Base-by-base conservation (phyloP, 2,113 vertebrate species). In the Desmodus rotundus region DNA sequence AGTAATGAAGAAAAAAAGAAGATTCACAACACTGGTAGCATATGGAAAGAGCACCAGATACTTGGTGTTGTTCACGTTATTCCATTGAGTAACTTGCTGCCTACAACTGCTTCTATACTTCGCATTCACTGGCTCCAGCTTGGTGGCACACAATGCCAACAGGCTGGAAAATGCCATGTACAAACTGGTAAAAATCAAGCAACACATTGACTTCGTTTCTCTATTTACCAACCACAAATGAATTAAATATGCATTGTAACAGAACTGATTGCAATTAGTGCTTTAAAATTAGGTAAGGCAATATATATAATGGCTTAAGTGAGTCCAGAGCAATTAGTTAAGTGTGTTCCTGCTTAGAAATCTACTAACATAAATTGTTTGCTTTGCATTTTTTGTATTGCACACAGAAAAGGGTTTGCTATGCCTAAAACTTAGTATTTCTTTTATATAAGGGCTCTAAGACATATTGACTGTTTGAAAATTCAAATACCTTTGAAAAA, bases 11-110 rank as follows among this genome's bases (percentile, higher is more conserved):
- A 28, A 8, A 87, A 65, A 87, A 72, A 2, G 58, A 91, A 22
- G 4, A 45, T 45, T 50, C 33, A 8, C 17, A 14, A 20, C 24
- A 11, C 43, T 77, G 24, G 6, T 6, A 22, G 28, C 5, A 17
- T 47, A 61, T 4, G 16, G n/a, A 58, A 61, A 72, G 19, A 36
- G 36, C 3, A 3, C 1, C 2, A 3, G 2, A 4, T 4, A 43
- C 8, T 2, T 14, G 12, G 2, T 19, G 3, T 4, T 19, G 10
- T 3, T 14, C 13, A 58, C 14, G 38, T 13, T 19, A 8, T 2
- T 72, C 24, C n/a, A 28, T 12, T 61, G 15, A 26, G 17, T 13
- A 45, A 5, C 7, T 10, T 36, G 16, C 13, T 85, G 22, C 5
- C 26, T 54, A 45, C 70, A 2, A 16, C 31, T 43, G 6, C 20